Evolutionary conservation across 1,140 invertebrate genomes (phyloP).

Genomic region (Mercenaria mercenaria): DNA sequence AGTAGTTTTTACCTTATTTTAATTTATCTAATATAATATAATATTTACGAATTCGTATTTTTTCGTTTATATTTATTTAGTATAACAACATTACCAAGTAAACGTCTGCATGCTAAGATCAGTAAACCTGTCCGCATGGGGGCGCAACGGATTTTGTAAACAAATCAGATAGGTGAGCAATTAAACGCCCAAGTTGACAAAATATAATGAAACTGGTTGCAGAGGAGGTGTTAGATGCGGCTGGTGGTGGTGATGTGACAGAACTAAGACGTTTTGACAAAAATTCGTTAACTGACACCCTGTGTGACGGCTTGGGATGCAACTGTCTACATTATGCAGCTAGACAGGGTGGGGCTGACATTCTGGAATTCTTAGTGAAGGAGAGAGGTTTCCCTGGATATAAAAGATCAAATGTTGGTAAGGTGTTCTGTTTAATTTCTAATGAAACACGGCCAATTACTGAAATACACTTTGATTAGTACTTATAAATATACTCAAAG

Average conservation of each 20-base stretch:
- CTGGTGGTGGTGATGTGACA: slow-evolving; percentile 66
- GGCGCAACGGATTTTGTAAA: slow-evolving; percentile 1
- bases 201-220: slow-evolving; percentile 36
- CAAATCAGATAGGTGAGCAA: slow-evolving; percentile 2
- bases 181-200: background rate
- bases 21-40: no score
- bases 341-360: slow-evolving; percentile 82
- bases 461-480: background rate
- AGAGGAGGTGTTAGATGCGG: slow-evolving; percentile 61
- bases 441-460: background rate
- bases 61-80: background rate
- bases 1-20: no score
- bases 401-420: slow-evolving; percentile 80
- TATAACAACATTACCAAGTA: background rate
- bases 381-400: slow-evolving; percentile 76
- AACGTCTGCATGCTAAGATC: background rate
- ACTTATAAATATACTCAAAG: background rate
- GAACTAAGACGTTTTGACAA: slow-evolving; percentile 39
- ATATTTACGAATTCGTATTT: no score
- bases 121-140: background rate
- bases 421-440: background rate
- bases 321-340: slow-evolving; percentile 86
- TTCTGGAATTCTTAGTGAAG: slow-evolving; percentile 82
- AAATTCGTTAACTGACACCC: slow-evolving; percentile 58
- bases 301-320: slow-evolving; percentile 83